phyloP scores from a whole-genome alignment of 2,113 vertebrate species.

The Lophochroa leadbeateri region DNA sequence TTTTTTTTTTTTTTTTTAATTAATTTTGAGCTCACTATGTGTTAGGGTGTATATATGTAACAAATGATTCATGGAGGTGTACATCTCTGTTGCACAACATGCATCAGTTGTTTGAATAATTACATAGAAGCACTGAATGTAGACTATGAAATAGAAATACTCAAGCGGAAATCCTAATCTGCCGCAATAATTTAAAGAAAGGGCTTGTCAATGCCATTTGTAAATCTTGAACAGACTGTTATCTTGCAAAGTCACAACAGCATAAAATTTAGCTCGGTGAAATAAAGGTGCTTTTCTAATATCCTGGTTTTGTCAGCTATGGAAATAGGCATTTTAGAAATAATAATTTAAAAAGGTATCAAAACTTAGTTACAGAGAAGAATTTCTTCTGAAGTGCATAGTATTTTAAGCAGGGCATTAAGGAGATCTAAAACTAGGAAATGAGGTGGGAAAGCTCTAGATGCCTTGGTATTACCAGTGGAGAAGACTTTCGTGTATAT shows the following conservation, averaged over 20 bases:
- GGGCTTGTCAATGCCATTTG: background rate
- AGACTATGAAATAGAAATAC: slow-evolving; percentile 35
- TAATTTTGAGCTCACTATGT: background rate
- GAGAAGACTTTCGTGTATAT: background rate
- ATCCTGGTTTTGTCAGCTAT: background rate
- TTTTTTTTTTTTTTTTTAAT: background rate
- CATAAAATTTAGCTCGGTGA: background rate
- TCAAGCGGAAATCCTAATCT: slow-evolving; percentile 56
- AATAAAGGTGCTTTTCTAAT: background rate
- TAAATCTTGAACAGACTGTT: slow-evolving; percentile 27
- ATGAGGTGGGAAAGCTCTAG: background rate
- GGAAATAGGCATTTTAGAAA: background rate
- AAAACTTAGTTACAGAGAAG: background rate
- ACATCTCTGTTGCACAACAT: background rate
- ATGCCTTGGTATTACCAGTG: background rate
- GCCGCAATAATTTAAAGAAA: slow-evolving; percentile 29
- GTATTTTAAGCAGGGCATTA: background rate
- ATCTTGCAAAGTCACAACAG: background rate
- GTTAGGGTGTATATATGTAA: background rate
- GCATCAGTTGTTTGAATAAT: slow-evolving; percentile 50
- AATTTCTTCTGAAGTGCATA: background rate
- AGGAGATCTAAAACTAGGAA: background rate
- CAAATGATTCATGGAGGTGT: slow-evolving; percentile 22
- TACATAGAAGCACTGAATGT: slow-evolving; percentile 9
- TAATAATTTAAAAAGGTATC: background rate